These are phyloP conservation scores for Diorhabda elongata DNA, from an alignment of 1,140 invertebrate species.

Conservation along the genomic window DNA sequence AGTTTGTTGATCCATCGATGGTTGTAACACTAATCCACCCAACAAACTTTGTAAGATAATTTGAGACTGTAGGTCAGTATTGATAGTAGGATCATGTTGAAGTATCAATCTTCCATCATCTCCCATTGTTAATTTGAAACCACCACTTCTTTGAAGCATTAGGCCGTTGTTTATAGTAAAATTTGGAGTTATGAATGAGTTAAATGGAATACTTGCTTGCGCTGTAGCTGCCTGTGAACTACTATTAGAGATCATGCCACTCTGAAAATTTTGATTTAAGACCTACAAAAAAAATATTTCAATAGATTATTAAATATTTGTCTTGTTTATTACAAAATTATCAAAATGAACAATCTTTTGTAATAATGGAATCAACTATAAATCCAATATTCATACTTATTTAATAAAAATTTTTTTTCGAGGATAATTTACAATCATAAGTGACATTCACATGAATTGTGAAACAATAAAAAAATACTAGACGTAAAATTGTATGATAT, in stretches of 20 bases:
- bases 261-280: slow-evolving; percentile 34
- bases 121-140: slow-evolving; percentile 44
- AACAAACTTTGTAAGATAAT: slow-evolving; percentile 45
- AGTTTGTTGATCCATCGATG: slow-evolving; percentile 44
- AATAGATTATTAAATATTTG: not conserved
- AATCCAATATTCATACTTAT: no score
- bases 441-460: no score
- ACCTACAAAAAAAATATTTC: slow-evolving; percentile 18
- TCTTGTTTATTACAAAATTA: no score
- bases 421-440: no score
- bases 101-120: slow-evolving; percentile 45
- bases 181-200: slow-evolving; percentile 42
- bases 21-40: slow-evolving; percentile 43
- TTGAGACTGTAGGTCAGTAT: slow-evolving; percentile 45
- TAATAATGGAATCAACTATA: no score
- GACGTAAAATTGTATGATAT: not conserved
- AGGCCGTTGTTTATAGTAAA: slow-evolving; percentile 46
- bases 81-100: slow-evolving; percentile 45
- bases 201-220: slow-evolving; percentile 36
- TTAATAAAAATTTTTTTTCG: no score
- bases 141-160: slow-evolving; percentile 42
- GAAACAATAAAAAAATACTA: no score
- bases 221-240: slow-evolving; percentile 32
- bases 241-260: slow-evolving; percentile 41
- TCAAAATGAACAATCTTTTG: no score